Percentiles rank a stretch among this genome's conserved stretches.
Evolutionary conservation across 2,888 invertebrate genomes (phyloP).

Genomic region (Harpalus rubripes): DNA sequence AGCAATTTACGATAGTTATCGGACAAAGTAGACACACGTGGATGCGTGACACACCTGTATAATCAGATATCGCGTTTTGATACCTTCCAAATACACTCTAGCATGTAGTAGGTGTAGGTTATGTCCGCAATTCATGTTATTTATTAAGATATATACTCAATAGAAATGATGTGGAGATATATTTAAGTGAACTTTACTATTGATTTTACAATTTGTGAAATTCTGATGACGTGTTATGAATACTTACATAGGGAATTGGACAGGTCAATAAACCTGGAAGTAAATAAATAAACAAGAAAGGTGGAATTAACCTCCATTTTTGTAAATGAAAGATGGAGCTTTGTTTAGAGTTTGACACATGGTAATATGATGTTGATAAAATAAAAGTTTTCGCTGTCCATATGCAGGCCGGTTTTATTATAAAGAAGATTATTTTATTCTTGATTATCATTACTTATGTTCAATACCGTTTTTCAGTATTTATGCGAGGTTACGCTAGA

Average conservation of each 20-base stretch:
- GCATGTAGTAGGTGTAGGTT: constrained; percentile 48
- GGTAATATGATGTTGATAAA: neutral
- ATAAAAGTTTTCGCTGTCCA: neutral
- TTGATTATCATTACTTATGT: too few relatives aligned
- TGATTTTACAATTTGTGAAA: constrained; percentile 32
- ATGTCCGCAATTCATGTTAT: constrained; percentile 18
- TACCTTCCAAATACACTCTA: constrained; percentile 50
- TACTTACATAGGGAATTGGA: constrained; percentile 21
- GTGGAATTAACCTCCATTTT: constrained; percentile 8
- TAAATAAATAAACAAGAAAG: constrained; percentile 34
- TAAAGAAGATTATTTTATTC: too few relatives aligned
- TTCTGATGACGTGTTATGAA: constrained; percentile 39
- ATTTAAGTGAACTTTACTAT: neutral
- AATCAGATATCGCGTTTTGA: constrained; percentile 66
- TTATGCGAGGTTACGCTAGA: too few relatives aligned
- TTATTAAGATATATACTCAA: constrained; percentile 19
- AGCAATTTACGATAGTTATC: constrained; percentile 67
- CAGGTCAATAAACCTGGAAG: constrained; percentile 41
- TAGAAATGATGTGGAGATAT: constrained; percentile 5
- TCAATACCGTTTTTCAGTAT: too few relatives aligned
- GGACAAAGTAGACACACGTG: constrained; percentile 65
- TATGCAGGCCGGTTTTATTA: too few relatives aligned
- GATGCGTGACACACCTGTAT: constrained; percentile 63
- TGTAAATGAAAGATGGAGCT: neutral
- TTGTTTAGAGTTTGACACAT: neutral